Evolutionary conservation across 2,888 invertebrate species (phyloP), one percentile per base, ranked within the genome.

Genomic region (Drosophila infuscata): DNA sequence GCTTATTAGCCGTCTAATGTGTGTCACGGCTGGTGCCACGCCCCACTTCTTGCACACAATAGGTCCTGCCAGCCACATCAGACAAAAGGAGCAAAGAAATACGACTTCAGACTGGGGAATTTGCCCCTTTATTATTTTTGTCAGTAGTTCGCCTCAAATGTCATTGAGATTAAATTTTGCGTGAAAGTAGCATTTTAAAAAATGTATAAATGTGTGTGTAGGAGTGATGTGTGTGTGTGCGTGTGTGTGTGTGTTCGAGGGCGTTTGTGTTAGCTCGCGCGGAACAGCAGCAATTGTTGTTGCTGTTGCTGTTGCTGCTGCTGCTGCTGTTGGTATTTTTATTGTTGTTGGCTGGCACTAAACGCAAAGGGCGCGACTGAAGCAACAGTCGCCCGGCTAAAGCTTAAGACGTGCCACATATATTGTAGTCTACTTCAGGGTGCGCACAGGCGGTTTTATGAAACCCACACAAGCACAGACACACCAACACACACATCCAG

Each of bases 111-210:
- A 36, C 9, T n/a, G 51, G 46, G 49, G 48, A 46, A 12, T 46
- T 38, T 46, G 32, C 20, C 51, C 67, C 66, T 54, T 65, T 76
- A 33, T 63, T 79, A 57, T 69, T 67, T 63, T 62, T 70, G 56
- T 73, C 76, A 74, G 76, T 84, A 84, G 88, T 84, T 84, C 76
- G 76, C 88, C 72, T 82, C 73, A 87, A 84, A 90, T 87, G 87
- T 90, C 89, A 87, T 90, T 90, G 80, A 79, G 90, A 84, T 87
- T 90, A 87, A 87, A 87, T 87, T 90, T 90, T 87, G 88, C 87
- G 89, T 87, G 88, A 87, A 87, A 87, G 89, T 90, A 90, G 89
- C 87, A 75, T 90, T 90, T 83, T 81, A 86, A 86, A 86, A 85
- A 85, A 87, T 72, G 70, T 83, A 77, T 71, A 71, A 71, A 62